phyloP scores from a whole-genome alignment of 2,113 vertebrate genomes.

The Hystrix brachyura region DNA sequence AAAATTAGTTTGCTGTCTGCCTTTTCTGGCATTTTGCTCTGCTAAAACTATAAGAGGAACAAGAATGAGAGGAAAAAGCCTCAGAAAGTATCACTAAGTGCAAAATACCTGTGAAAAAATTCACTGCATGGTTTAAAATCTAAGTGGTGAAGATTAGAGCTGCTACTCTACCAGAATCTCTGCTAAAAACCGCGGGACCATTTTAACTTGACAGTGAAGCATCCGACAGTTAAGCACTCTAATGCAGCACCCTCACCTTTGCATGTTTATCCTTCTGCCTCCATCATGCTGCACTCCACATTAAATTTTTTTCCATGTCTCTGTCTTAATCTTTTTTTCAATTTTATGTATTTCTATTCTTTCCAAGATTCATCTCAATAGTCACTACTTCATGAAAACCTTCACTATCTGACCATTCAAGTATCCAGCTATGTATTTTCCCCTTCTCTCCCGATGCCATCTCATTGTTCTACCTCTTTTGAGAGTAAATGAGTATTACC shows the following conservation, averaged over 20 bases:
- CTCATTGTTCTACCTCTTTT: not conserved
- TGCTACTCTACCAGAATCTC: not conserved
- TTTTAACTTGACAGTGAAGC: not conserved
- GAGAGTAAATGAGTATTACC: not conserved
- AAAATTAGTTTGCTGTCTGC: conserved; percentile 46
- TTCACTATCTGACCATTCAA: not conserved
- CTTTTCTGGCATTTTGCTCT: conserved; percentile 46
- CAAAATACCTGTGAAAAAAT: not conserved
- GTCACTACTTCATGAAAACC: not conserved
- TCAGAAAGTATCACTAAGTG: not conserved
- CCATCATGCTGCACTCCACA: not conserved
- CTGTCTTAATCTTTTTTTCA: not conserved
- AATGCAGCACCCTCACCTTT: not conserved
- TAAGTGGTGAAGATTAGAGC: not conserved
- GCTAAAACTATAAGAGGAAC: not conserved
- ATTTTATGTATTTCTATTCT: not conserved
- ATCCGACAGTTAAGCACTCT: too few relatives aligned
- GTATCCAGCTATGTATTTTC: not conserved
- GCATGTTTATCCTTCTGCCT: not conserved
- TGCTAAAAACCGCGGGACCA: not conserved
- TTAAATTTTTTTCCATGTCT: not conserved
- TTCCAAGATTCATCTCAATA: not conserved
- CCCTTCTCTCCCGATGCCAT: not conserved
- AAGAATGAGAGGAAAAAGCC: accelerated
- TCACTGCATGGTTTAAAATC: not conserved